Conservation (phyloP, 2,797 vertebrate genomes). For the Parauchenoglanis punctatus region DNA sequence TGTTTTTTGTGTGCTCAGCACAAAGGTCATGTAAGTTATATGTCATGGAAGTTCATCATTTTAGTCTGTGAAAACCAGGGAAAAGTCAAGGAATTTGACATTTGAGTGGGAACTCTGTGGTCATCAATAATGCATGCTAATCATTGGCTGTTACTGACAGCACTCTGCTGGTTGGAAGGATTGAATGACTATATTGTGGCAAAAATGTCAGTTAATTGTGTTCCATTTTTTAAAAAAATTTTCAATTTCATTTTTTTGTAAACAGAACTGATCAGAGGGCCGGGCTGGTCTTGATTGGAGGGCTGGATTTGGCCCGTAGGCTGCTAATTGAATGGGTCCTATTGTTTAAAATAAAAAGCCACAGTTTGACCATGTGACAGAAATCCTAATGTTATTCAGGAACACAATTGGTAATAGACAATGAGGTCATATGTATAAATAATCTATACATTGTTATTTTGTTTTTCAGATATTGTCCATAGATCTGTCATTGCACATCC, state of each 20-base stretch:
- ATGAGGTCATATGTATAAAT: background rate
- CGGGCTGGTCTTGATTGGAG: background rate
- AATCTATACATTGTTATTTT: background rate
- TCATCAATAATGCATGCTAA: background rate
- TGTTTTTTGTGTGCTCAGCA: no score
- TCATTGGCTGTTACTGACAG: background rate
- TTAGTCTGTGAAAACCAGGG: no score
- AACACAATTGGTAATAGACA: background rate
- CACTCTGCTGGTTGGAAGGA: background rate
- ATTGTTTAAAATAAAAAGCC: background rate
- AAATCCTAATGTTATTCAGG: background rate
- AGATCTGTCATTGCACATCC: conserved; percentile 73
- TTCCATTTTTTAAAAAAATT: no score
- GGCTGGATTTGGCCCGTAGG: background rate
- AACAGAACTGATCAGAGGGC: background rate
- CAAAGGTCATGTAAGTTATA: no score
- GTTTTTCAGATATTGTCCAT: conserved; percentile 32
- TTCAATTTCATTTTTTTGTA: background rate
- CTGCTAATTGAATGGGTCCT: background rate
- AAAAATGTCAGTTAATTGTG: background rate
- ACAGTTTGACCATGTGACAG: background rate
- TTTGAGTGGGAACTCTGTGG: no score
- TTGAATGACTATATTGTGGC: background rate
- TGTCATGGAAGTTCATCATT: no score
- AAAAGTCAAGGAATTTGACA: no score